Evolutionary conservation across 2,888 invertebrate genomes (phyloP).

Genomic region (Lymantria dispar): DNA sequence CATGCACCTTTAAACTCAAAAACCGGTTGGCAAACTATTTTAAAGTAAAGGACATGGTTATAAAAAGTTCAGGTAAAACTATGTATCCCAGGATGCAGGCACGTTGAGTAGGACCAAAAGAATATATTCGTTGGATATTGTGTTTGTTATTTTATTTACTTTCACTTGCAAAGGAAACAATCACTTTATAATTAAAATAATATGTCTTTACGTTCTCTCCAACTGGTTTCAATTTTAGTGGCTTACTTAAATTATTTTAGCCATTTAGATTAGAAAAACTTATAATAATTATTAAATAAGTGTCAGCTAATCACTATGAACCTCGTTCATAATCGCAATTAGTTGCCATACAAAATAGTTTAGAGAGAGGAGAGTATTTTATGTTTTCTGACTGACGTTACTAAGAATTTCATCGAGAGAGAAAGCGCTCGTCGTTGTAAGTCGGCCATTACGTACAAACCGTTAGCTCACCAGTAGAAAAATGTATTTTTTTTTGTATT

Average conservation of each 20-base stretch:
- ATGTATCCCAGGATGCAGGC: background rate
- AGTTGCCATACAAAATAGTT: background rate
- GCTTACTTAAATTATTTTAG: too few species aligned
- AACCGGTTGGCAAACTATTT: background rate
- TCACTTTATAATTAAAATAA: too few species aligned
- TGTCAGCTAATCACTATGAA: background rate
- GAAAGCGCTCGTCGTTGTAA: conserved; percentile 61
- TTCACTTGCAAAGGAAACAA: too few species aligned
- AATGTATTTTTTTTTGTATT: conserved; percentile 7
- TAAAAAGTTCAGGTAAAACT: conserved; percentile 26
- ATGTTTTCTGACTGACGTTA: conserved; percentile 19
- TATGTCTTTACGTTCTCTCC: too few species aligned
- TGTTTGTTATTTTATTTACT: too few species aligned
- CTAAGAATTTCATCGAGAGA: conserved; percentile 41
- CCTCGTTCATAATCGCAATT: background rate
- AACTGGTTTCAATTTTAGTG: too few species aligned
- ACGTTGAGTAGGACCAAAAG: too few species aligned
- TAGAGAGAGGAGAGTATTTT: conserved; percentile 47
- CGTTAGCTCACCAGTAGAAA: conserved; percentile 32
- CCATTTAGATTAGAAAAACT: too few species aligned
- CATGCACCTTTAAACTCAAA: background rate
- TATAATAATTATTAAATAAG: background rate
- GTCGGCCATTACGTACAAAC: conserved; percentile 69
- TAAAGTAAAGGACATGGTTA: background rate
- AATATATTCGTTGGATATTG: too few species aligned